phyloP scores from a whole-genome alignment of 2,113 vertebrate species.

The Crotalus horridus region DNA sequence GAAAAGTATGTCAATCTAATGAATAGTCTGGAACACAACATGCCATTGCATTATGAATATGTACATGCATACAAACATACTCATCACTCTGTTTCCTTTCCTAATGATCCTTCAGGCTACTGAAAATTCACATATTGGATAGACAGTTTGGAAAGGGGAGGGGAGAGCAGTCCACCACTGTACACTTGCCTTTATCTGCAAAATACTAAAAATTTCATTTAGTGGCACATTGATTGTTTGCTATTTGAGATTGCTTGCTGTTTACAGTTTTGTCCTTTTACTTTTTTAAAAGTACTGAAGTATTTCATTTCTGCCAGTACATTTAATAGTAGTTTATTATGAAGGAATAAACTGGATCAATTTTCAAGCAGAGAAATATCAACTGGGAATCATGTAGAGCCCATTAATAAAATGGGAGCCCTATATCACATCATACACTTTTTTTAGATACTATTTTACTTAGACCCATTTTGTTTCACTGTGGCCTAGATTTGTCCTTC shows the following conservation, averaged over 20 bases:
- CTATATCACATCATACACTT: background rate
- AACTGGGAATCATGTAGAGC: background rate
- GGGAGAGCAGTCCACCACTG: slow-evolving; percentile 1
- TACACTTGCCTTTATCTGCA: slow-evolving; percentile 5
- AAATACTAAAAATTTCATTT: slow-evolving; percentile 16
- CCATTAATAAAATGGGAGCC: background rate
- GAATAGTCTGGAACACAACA: background rate
- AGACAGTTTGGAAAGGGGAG: slow-evolving; percentile 26
- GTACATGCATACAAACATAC: background rate
- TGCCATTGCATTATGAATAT: background rate
- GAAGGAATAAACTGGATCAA: background rate
- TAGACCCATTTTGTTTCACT: background rate
- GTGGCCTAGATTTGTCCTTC: background rate
- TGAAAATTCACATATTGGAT: slow-evolving; percentile 29
- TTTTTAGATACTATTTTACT: background rate
- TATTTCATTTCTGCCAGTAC: background rate
- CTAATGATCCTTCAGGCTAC: background rate
- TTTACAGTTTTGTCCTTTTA: background rate
- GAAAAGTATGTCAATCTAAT: background rate
- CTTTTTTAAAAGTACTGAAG: background rate
- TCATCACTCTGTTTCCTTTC: background rate
- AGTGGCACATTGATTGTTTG: background rate
- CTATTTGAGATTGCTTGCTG: background rate
- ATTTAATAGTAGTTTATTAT: background rate
- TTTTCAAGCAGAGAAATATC: background rate